Percentiles rank a stretch among this genome's conserved stretches.
phyloP scores from a whole-genome alignment of 2,888 invertebrate species.

The Philopedon plagiatum region DNA sequence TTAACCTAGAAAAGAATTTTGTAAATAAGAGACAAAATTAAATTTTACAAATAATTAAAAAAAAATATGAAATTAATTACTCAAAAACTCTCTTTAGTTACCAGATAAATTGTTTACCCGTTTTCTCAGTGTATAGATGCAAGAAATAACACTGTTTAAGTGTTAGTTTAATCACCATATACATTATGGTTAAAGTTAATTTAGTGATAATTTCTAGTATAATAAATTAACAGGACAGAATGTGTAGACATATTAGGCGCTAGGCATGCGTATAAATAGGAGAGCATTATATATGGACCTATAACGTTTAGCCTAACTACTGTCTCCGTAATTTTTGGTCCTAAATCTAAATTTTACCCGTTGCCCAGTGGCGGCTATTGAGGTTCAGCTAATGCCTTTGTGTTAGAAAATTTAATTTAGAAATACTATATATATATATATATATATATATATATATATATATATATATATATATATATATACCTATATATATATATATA shows the following conservation, averaged over 20 bases:
- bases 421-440: too few species aligned
- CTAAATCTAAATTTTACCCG: constrained; percentile 14
- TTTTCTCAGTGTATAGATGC: neutral
- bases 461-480: too few species aligned
- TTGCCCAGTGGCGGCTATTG: neutral
- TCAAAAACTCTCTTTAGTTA: too few species aligned
- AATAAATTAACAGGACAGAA: constrained; percentile 28
- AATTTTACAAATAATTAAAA: too few species aligned
- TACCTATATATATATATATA: too few species aligned
- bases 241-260: constrained; percentile 18
- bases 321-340: constrained; percentile 8
- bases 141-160: neutral
- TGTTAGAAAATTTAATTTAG: too few species aligned
- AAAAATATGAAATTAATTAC: too few species aligned
- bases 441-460: too few species aligned
- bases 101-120: too few species aligned
- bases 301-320: constrained; percentile 29
- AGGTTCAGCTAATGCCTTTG: too few species aligned
- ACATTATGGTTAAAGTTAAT: constrained; percentile 20
- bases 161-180: constrained; percentile 6
- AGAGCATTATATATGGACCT: constrained; percentile 38
- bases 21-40: too few species aligned
- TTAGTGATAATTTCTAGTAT: constrained; percentile 19
- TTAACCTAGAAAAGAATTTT: too few species aligned
- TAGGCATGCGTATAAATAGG: constrained; percentile 37